Conservation (phyloP, 2,888 invertebrate species). For the Lagria hirta region DNA sequence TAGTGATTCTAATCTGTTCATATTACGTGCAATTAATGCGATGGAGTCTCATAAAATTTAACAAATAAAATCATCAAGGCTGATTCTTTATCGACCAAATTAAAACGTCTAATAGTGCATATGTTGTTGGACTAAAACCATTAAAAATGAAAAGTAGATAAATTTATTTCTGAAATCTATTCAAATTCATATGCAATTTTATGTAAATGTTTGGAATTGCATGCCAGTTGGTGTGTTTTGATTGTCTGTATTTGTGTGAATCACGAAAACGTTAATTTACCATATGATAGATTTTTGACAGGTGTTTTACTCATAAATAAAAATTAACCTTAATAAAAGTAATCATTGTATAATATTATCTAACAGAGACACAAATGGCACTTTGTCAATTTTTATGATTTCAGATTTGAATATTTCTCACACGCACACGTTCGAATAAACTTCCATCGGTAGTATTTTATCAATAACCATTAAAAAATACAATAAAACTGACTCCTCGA, state of each 20-base stretch:
- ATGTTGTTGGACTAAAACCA: background rate
- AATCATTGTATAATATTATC: too few species aligned
- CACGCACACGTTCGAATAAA: too few species aligned
- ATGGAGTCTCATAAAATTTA: background rate
- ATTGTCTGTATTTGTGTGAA: slow-evolving; percentile 13
- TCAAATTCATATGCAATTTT: background rate
- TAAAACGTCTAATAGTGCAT: slow-evolving; percentile 1
- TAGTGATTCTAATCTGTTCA: slow-evolving; percentile 14
- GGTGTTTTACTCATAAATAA: slow-evolving; percentile 36
- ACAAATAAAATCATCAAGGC: background rate
- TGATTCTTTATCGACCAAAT: background rate
- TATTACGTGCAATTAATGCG: slow-evolving; percentile 4
- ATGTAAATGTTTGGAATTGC: background rate
- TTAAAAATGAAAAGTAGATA: slow-evolving; percentile 1
- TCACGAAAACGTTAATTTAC: slow-evolving; percentile 26
- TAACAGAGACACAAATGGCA: too few species aligned
- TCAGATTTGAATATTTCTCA: too few species aligned
- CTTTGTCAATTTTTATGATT: too few species aligned
- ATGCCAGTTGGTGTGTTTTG: background rate
- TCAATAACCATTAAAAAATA: too few species aligned
- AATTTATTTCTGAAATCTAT: background rate
- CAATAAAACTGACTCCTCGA: too few species aligned
- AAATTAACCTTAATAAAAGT: slow-evolving; percentile 35
- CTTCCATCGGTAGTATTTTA: too few species aligned
- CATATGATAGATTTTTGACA: slow-evolving; percentile 38